Conservation (phyloP, 2,888 invertebrate genomes). For the Sphaerophoria rueppellii region DNA sequence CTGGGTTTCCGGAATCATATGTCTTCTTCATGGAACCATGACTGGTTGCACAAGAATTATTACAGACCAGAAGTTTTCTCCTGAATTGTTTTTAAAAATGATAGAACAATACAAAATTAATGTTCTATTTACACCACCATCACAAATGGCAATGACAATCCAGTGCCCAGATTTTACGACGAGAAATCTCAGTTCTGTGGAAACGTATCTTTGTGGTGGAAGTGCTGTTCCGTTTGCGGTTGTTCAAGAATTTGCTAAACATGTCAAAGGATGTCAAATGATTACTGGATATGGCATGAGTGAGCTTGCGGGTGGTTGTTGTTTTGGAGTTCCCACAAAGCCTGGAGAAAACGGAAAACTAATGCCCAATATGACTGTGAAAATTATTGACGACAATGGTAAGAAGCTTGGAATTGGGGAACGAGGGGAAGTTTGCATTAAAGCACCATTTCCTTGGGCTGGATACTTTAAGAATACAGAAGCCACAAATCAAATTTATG, state of each 20-base stretch:
- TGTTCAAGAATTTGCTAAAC: slow-evolving; percentile 59
- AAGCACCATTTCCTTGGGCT: slow-evolving; percentile 56
- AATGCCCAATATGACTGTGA: slow-evolving; percentile 60
- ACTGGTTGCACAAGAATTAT: slow-evolving; percentile 72
- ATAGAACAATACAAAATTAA: slow-evolving; percentile 73
- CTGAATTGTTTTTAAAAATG: slow-evolving; percentile 70
- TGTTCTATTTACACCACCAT: slow-evolving; percentile 71
- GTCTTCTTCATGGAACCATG: slow-evolving; percentile 66
- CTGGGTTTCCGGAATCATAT: slow-evolving; percentile 74
- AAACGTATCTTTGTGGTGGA: slow-evolving; percentile 69
- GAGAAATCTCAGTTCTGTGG: slow-evolving; percentile 68
- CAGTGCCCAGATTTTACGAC: slow-evolving; percentile 60
- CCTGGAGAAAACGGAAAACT: slow-evolving; percentile 71
- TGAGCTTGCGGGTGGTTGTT: slow-evolving; percentile 65
- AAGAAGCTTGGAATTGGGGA: slow-evolving; percentile 57
- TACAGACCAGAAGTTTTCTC: slow-evolving; percentile 67
- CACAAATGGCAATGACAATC: slow-evolving; percentile 72
- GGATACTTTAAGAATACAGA: slow-evolving; percentile 72
- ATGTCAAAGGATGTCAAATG: slow-evolving; percentile 60
- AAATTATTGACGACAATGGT: slow-evolving; percentile 73
- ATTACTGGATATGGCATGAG: slow-evolving; percentile 74
- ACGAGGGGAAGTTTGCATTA: slow-evolving; percentile 73
- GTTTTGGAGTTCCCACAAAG: slow-evolving; percentile 28
- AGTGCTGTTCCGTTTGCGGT: slow-evolving; percentile 70
- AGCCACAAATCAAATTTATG: slow-evolving; percentile 58